Evolutionary conservation across 1,140 invertebrate species (phyloP).

Genomic region (Pissodes strobi): DNA sequence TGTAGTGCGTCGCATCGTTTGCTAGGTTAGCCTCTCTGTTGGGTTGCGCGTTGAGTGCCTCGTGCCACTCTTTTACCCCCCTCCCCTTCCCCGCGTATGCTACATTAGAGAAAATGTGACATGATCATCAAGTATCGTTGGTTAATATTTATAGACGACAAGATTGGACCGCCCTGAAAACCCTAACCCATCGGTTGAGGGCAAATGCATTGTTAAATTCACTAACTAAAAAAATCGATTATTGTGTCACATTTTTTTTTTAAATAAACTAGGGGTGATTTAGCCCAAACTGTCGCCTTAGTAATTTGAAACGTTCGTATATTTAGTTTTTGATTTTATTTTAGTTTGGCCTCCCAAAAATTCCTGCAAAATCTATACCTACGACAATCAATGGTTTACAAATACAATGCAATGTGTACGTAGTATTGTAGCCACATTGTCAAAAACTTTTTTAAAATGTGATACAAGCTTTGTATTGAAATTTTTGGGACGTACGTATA

Average conservation of each 20-base stretch:
- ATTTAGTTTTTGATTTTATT: slow-evolving; percentile 1
- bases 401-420: neutral
- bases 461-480: neutral
- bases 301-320: slow-evolving; percentile 10
- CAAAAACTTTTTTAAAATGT: neutral
- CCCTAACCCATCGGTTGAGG: neutral
- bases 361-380: neutral
- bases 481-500: neutral
- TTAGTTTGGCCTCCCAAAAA: neutral
- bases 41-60: slow-evolving; percentile 51
- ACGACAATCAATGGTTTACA: slow-evolving; percentile 13
- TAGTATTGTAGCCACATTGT: slow-evolving; percentile 1
- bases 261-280: slow-evolving; percentile 17
- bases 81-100: slow-evolving; percentile 10
- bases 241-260: neutral
- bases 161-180: neutral
- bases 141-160: no score
- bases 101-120: no score
- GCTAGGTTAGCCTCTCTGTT: slow-evolving; percentile 50
- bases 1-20: slow-evolving; percentile 45
- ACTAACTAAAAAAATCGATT: no score
- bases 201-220: no score
- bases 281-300: slow-evolving; percentile 32
- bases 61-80: no score
- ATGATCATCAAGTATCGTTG: no score